Evolutionary conservation across 2,797 vertebrate species (phyloP).

Genomic region (Anguilla megastoma): DNA sequence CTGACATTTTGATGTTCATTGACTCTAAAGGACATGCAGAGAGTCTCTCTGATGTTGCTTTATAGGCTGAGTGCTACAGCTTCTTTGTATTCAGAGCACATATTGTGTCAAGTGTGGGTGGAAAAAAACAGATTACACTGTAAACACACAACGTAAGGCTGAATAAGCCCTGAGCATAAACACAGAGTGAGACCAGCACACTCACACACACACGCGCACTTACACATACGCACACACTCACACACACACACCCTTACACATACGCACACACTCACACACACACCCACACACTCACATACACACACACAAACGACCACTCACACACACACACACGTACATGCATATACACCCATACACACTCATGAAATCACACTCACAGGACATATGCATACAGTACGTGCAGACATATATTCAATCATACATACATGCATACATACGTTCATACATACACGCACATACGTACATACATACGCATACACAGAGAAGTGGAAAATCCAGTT

Average conservation of each 20-base stretch:
- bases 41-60: neutral
- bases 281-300: neutral
- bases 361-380: too few relatives aligned
- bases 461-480: too few relatives aligned
- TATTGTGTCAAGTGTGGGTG: constrained; percentile 22
- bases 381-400: neutral
- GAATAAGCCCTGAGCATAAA: constrained; percentile 32
- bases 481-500: too few relatives aligned
- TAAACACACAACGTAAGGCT: constrained; percentile 5
- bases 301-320: too few relatives aligned
- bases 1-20: neutral
- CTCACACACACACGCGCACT: neutral
- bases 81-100: constrained; percentile 35
- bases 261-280: constrained; percentile 4
- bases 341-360: too few relatives aligned
- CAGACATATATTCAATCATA: too few relatives aligned
- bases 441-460: too few relatives aligned
- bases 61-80: neutral
- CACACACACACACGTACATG: too few relatives aligned
- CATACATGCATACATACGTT: too few relatives aligned
- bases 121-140: constrained; percentile 33
- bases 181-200: neutral
- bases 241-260: neutral
- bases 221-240: neutral
- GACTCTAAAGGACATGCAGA: neutral